Conservation (phyloP, 2,113 vertebrate species). For the Coptodon bakossiorum region DNA sequence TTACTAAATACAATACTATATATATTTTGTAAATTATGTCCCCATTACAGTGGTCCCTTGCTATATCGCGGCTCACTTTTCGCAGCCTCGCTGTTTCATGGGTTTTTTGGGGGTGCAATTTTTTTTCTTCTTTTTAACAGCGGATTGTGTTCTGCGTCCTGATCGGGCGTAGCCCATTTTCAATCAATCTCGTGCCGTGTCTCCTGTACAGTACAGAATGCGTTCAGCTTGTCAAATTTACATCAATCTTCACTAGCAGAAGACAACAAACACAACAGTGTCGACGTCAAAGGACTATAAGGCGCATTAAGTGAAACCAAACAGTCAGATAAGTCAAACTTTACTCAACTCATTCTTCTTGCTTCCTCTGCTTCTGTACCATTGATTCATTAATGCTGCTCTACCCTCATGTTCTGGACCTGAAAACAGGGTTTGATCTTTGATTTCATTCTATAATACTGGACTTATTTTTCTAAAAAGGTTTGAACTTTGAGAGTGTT, state of each 20-base stretch:
- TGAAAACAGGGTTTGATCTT: background rate
- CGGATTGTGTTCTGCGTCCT: background rate
- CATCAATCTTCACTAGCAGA: rapidly evolving
- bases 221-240: rapidly evolving
- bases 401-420: background rate
- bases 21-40: background rate
- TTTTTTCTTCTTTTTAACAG: background rate
- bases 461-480: background rate
- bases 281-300: background rate
- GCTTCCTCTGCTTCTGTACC: rapidly evolving
- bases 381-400: background rate
- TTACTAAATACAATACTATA: background rate
- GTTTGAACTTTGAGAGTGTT: background rate
- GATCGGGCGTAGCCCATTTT: rapidly evolving
- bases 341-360: background rate
- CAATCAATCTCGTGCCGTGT: rapidly evolving
- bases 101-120: background rate
- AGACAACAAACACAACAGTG: background rate
- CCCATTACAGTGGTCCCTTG: background rate
- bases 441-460: background rate
- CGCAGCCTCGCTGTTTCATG: background rate
- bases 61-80: background rate
- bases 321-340: background rate
- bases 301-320: rapidly evolving
- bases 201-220: background rate